Base-by-base conservation (phyloP, 2,797 vertebrate genomes). In the Potorous gilbertii region DNA sequence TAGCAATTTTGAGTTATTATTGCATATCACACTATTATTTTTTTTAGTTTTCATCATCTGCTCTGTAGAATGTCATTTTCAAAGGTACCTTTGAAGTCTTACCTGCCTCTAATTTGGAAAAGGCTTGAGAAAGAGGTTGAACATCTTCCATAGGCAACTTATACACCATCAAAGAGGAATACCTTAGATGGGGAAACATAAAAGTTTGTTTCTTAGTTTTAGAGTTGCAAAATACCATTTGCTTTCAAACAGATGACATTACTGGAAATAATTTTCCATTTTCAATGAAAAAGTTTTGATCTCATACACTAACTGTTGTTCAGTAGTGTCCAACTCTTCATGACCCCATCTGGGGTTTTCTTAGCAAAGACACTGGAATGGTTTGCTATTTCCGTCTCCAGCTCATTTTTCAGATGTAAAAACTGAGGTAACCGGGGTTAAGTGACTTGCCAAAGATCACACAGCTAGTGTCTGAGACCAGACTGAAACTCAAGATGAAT, bases 111-210 rank as follows among this genome's bases (percentile, higher is more conserved):
- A 99, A 97, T 96, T 99, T 99, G 92, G 98, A 96, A 98, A 99
- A 99, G 28, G 99, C 98, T 96, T 98, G 98, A 91, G 99, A 99
- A 56, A 99, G 98, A 34, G 99, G 99, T 13, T 98, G 97, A 2
- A 99, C 99, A 27, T 99, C 99, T 94, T 98, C 98, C 98, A 98
- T 98, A 21, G 99, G 99, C 91, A 99, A 98, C 96, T 99, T 99
- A 95, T 99, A 99, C 96, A 99, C 98, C 98, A 99, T 98, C 98
- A 99, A 97, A 5, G 99, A 99, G 14, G 99, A 98, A 96, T 99
- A 99, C 97, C 99, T 99, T 98, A 87, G 62, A 87, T 94, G 0
- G 54, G 3, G 11, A 95, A 94, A 34, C 95, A 16, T 90, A 93
- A 28, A 59, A 59, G 93, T 89, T 97, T 11, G 28, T 11, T 0